A percentile compares a stretch with the other conserved stretches of the same genome.
Evolutionary conservation across 2,113 vertebrate genomes (phyloP).

Genomic region (Dromiciops gliroides): DNA sequence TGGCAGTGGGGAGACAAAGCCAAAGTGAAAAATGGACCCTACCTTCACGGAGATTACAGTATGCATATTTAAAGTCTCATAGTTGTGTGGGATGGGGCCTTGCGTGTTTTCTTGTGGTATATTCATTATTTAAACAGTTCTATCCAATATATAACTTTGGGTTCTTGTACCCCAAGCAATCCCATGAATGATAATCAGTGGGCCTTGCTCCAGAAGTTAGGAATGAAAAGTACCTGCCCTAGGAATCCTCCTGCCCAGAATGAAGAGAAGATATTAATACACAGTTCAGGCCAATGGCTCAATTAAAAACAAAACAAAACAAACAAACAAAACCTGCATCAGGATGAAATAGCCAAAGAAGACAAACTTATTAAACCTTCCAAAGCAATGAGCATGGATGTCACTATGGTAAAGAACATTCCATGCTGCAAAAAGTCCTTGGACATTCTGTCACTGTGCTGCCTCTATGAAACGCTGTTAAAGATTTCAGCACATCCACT

Average conservation of each 20-base stretch:
- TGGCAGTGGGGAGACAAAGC: too few relatives aligned
- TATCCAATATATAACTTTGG: not conserved
- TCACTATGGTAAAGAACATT: not conserved
- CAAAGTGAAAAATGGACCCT: not conserved
- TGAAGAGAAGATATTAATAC: not conserved
- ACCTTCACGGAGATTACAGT: too few relatives aligned
- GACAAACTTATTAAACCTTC: not conserved
- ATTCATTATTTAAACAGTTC: not conserved
- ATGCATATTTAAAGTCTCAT: not conserved
- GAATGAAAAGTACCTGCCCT: too few relatives aligned
- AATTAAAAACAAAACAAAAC: not conserved
- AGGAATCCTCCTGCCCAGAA: rapidly evolving
- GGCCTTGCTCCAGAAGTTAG: not conserved
- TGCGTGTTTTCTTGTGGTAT: not conserved
- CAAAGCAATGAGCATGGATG: not conserved
- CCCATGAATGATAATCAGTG: not conserved
- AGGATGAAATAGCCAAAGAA: not conserved
- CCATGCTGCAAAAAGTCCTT: not conserved
- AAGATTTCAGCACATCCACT: not conserved
- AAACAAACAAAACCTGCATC: too few relatives aligned
- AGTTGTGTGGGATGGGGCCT: not conserved
- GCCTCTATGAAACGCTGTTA: not conserved
- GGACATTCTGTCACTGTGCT: not conserved
- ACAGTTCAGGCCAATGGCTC: not conserved
- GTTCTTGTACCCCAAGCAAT: not conserved